phyloP scores from a whole-genome alignment of 2,888 invertebrate genomes.

The Seira sanloemensis region DNA sequence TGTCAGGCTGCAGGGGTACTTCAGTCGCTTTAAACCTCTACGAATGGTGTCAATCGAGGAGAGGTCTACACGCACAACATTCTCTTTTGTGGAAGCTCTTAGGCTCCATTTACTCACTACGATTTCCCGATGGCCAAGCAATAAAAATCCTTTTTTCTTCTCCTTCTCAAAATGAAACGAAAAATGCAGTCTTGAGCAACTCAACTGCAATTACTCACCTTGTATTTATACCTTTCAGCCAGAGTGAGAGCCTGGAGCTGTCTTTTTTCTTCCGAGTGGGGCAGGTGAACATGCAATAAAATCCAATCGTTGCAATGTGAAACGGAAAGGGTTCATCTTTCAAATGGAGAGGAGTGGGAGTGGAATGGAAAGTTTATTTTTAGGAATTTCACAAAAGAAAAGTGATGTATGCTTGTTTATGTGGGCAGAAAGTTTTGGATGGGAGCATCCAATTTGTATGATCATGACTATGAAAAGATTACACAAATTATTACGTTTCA shows the following conservation, averaged over 20 bases:
- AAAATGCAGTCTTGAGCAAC: not conserved
- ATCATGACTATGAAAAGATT: no score
- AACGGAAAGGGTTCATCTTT: not conserved
- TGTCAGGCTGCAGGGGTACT: conserved; percentile 49
- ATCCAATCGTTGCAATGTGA: no score
- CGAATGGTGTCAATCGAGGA: conserved; percentile 50
- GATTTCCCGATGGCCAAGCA: not conserved
- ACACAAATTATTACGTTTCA: no score
- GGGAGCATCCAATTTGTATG: no score
- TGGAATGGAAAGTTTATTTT: conserved; percentile 23
- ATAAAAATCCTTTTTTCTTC: not conserved
- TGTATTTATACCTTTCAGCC: not conserved
- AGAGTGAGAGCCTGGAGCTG: conserved; percentile 23
- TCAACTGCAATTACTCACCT: not conserved
- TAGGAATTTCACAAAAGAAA: no score
- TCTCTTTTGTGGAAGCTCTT: conserved; percentile 2
- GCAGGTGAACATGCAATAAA: not conserved
- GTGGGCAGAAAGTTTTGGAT: no score
- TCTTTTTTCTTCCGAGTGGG: conserved; percentile 18
- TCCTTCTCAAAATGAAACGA: not conserved
- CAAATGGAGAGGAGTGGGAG: conserved; percentile 2
- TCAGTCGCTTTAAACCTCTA: conserved; percentile 52
- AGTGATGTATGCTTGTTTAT: no score
- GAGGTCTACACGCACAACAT: not conserved
- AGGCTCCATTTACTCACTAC: conserved; percentile 1